phyloP scores from a whole-genome alignment of 2,888 invertebrate genomes.

The Desoria tigrina region DNA sequence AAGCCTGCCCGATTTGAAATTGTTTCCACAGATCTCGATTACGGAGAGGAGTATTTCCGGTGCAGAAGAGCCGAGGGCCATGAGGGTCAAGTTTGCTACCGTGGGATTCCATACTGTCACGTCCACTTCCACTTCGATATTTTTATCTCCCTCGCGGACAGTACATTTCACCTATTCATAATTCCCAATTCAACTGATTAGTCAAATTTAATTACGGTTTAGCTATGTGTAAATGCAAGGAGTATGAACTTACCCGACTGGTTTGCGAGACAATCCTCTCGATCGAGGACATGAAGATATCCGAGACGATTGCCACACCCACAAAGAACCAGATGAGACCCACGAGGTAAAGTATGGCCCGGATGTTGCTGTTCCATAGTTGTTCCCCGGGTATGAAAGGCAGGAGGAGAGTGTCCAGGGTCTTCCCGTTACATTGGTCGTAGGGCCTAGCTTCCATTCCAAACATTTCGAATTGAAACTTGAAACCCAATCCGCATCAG shows the following conservation, averaged over 20 bases:
- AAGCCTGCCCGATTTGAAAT: slow-evolving; percentile 58
- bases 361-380: slow-evolving; percentile 57
- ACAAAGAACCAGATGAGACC: slow-evolving; percentile 62
- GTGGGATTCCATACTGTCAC: slow-evolving; percentile 61
- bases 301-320: slow-evolving; percentile 63
- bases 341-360: slow-evolving; percentile 58
- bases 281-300: slow-evolving; percentile 63
- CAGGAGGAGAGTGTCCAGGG: slow-evolving; percentile 54
- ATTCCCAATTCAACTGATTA: no score
- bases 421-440: no score
- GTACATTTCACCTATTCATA: no score
- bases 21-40: slow-evolving; percentile 59
- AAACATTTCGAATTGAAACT: no score
- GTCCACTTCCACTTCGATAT: neutral
- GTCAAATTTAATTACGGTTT: no score
- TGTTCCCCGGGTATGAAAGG: slow-evolving; percentile 58
- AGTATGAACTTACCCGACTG: slow-evolving; percentile 55
- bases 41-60: slow-evolving; percentile 62
- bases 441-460: no score
- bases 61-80: slow-evolving; percentile 63
- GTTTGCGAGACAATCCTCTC: slow-evolving; percentile 62
- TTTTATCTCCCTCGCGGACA: neutral
- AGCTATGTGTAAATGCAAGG: no score
- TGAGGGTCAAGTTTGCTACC: slow-evolving; percentile 62
- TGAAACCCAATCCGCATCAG: no score